Evolutionary conservation across 2,113 vertebrate species (phyloP), one percentile per base, ranked within the genome.

Genomic region (Upupa epops): DNA sequence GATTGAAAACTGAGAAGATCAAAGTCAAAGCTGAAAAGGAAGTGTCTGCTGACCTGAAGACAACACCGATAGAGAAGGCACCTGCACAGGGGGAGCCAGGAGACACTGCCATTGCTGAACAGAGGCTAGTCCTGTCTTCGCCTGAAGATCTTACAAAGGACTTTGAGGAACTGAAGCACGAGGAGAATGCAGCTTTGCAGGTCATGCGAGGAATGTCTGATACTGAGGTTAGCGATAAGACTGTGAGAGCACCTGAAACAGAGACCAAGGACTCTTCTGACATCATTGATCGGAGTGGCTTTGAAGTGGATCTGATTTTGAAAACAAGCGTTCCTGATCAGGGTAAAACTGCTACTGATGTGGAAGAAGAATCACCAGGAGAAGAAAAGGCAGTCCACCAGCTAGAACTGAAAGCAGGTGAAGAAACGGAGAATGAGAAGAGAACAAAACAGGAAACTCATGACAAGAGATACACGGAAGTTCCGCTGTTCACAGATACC

Each of bases 71-170:
- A 70, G 95, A 96, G 83, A 97, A 87, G 96, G 97, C 96, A 72
- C 89, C 96, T 31, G 56, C 92, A 54, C 94, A 88, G 5, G 66
- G 72, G 21, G 92, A 96, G 17, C 79, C 94, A 73, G 55, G 61
- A 59, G 97, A 98, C 42, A 71, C 89, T 70, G 96, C 87, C 26
- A 34, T 92, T 34, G 94, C 97, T 83, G 98, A 98, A n/a, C 98
- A 98, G 74, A 97, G 98, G 90, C 97, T 98, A 52, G 95, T 97
- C 31, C 95, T 99, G 29, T 99, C 99, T 59, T 99, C 99, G 18
- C 99, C 99, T 17, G 99, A 99, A 94, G 99, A 99, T 92, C 98
- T 99, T 55, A 99, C 99, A 17, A 98, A 98, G 90, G 99, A 99
- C 96, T 99, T 99, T 95, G 99, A 99, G 97, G 98, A 98, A 73